Evolutionary conservation across 2,888 invertebrate genomes (phyloP).

Genomic region (Hymenopus coronatus): DNA sequence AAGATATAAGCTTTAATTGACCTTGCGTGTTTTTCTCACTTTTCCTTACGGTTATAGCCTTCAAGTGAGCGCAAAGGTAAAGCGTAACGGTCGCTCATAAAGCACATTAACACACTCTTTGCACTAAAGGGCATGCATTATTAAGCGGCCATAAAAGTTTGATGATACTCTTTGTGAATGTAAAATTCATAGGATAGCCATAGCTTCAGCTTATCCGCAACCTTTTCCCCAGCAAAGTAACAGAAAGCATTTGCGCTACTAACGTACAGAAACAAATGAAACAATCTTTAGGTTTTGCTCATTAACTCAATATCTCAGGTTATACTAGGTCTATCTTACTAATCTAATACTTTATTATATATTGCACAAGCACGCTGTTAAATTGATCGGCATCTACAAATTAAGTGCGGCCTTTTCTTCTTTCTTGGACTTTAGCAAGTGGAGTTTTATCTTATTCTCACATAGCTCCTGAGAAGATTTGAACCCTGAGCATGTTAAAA

Average conservation of each 20-base stretch:
- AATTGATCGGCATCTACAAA: no score
- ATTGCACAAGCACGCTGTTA: no score
- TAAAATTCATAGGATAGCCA: background rate
- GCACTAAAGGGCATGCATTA: background rate
- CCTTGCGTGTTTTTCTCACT: background rate
- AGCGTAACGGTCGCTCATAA: background rate
- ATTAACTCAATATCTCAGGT: no score
- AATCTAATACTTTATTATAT: no score
- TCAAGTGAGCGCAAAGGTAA: background rate
- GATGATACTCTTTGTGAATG: background rate
- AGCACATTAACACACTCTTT: no score
- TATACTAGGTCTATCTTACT: no score
- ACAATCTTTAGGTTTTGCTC: background rate
- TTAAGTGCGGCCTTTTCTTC: no score
- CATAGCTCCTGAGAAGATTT: no score
- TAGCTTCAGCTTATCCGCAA: background rate
- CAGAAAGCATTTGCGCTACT: background rate
- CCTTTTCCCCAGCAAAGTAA: no score
- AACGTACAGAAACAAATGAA: background rate
- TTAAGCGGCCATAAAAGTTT: background rate
- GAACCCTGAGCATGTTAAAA: no score
- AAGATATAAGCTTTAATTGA: background rate
- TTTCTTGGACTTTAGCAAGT: no score
- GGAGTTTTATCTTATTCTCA: no score
- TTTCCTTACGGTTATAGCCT: background rate